A percentile compares a stretch with the other conserved stretches of the same genome.
phyloP scores from a whole-genome alignment of 2,113 vertebrate genomes.

The Aegypius monachus region DNA sequence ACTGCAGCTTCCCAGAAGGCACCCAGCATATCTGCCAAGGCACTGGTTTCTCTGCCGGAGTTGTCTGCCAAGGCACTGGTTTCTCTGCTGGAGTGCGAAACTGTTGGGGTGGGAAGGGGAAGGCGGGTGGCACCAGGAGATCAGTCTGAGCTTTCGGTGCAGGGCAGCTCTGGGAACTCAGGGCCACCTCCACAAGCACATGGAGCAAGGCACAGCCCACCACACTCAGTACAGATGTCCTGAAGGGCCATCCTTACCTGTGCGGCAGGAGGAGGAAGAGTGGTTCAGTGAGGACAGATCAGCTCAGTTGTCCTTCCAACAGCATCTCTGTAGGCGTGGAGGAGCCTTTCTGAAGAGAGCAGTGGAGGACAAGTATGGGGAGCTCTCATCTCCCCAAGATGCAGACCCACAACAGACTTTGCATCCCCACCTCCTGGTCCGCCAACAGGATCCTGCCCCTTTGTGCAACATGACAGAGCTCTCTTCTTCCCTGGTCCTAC shows the following conservation, averaged over 20 bases:
- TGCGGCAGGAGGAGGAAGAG: neutral
- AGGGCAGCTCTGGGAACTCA: neutral
- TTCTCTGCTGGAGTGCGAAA: neutral
- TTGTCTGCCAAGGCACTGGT: neutral
- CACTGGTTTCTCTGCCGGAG: neutral
- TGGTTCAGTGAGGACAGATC: neutral
- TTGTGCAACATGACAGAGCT: neutral
- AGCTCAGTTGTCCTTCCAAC: neutral
- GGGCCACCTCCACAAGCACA: neutral
- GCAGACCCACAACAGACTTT: neutral
- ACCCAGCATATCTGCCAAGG: neutral
- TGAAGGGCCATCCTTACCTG: neutral
- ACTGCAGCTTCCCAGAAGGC: neutral
- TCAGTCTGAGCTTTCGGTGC: neutral
- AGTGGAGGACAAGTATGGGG: fast-evolving
- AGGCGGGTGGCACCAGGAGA: neutral
- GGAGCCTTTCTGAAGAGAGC: neutral
- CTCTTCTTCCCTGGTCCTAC: neutral
- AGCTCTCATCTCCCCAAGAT: neutral
- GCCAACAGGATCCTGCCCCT: neutral
- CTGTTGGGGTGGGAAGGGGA: neutral
- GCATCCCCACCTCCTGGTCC: neutral
- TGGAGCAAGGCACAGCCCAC: neutral
- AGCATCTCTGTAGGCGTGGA: fast-evolving
- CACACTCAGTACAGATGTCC: neutral